phyloP scores from a whole-genome alignment of 2,113 vertebrate species.

The Pteruthius melanotis region DNA sequence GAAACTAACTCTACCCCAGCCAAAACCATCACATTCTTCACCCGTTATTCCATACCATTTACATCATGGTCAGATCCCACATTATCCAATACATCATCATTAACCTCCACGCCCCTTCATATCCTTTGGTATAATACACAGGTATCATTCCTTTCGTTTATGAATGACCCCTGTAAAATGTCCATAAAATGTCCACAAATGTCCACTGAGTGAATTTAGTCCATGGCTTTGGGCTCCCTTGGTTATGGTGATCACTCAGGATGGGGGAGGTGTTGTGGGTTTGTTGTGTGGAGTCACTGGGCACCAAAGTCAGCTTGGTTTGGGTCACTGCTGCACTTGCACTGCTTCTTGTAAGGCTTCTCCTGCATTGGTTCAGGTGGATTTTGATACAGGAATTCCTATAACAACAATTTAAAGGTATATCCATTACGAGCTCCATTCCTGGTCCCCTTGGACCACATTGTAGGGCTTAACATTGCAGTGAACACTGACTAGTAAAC shows the following conservation, averaged over 20 bases:
- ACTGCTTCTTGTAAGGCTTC: neutral
- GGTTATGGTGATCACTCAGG: no score
- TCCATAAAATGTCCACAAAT: neutral
- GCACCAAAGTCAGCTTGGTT: neutral
- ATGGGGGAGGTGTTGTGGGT: neutral
- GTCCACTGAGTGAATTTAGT: neutral
- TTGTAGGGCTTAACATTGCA: neutral
- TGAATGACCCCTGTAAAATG: neutral
- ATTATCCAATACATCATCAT: neutral
- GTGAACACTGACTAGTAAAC: neutral
- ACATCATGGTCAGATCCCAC: neutral
- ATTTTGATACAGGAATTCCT: neutral
- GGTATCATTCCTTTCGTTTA: neutral
- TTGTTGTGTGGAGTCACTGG: neutral
- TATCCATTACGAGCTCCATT: neutral
- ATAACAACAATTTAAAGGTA: neutral
- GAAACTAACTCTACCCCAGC: neutral
- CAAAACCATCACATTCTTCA: neutral
- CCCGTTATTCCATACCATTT: neutral
- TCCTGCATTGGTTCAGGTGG: neutral
- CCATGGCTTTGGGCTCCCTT: neutral
- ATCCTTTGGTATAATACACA: neutral
- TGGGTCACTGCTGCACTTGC: neutral
- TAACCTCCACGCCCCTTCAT: accelerated
- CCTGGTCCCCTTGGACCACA: neutral